phyloP scores from a whole-genome alignment of 2,888 invertebrate genomes.

The Acleris emargana region DNA sequence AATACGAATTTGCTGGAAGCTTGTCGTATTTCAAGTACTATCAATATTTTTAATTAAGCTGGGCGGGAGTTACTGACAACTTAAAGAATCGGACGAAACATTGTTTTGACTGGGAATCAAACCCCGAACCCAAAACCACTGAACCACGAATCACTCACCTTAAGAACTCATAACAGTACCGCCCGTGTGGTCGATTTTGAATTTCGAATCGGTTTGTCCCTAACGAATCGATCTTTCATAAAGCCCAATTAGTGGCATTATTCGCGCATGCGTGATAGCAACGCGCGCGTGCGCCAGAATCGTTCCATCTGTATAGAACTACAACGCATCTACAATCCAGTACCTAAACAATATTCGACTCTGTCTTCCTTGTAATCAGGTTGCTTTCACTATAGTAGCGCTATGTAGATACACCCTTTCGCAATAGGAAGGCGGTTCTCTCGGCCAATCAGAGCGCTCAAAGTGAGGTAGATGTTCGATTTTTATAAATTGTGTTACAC shows the following conservation, averaged over 20 bases:
- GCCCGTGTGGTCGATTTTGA: slow-evolving; percentile 30
- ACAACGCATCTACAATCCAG: too few relatives aligned
- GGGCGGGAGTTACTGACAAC: not conserved
- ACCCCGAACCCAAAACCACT: not conserved
- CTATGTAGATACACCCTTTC: too few relatives aligned
- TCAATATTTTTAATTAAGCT: not conserved
- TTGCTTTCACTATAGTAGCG: too few relatives aligned
- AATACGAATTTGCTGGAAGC: too few relatives aligned
- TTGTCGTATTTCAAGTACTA: too few relatives aligned
- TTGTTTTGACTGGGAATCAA: slow-evolving; percentile 1
- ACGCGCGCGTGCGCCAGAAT: slow-evolving; percentile 28
- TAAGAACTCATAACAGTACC: slow-evolving; percentile 5
- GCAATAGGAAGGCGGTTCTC: too few relatives aligned
- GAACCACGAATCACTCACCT: not conserved
- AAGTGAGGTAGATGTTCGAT: slow-evolving; percentile 7
- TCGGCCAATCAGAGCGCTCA: slow-evolving; percentile 5
- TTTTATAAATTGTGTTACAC: slow-evolving; percentile 3
- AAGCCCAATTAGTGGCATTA: slow-evolving; percentile 35
- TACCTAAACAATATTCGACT: too few relatives aligned
- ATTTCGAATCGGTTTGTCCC: slow-evolving; percentile 28
- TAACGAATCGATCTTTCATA: slow-evolving; percentile 33
- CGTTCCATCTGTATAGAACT: not conserved
- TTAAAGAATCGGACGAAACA: not conserved
- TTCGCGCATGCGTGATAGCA: slow-evolving; percentile 36
- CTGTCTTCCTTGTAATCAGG: too few relatives aligned